Percentiles rank a stretch among this genome's conserved stretches.
phyloP scores from a whole-genome alignment of 2,113 vertebrate species.

The Miniopterus natalensis region DNA sequence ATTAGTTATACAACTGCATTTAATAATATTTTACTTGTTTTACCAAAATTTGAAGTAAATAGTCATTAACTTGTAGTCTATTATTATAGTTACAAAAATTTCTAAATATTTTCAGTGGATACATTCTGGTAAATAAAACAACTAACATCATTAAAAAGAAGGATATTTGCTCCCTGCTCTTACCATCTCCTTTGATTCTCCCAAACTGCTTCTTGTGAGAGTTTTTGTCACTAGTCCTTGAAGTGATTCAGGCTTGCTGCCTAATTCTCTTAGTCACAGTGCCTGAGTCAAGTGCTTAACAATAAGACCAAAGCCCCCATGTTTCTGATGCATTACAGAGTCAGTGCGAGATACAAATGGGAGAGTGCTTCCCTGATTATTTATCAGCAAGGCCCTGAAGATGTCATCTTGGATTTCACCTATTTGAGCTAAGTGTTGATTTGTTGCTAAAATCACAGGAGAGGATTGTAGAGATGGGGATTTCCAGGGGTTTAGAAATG shows the following conservation, averaged over 20 bases:
- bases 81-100: conserved; percentile 47
- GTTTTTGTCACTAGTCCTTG: not conserved
- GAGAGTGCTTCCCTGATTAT: not conserved
- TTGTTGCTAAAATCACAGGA: conserved; percentile 19
- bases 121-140: conserved; percentile 65
- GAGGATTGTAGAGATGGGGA: not conserved
- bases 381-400: conserved; percentile 37
- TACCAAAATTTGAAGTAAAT: conserved; percentile 44
- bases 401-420: conserved; percentile 1
- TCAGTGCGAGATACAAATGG: not conserved
- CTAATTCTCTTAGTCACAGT: not conserved
- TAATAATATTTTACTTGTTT: conserved; percentile 50
- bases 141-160: conserved; percentile 48
- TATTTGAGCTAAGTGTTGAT: conserved; percentile 34
- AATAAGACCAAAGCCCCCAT: not conserved
- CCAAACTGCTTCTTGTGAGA: not conserved
- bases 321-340: not conserved
- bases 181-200: not conserved
- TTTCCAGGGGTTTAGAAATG: not conserved
- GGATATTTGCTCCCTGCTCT: conserved; percentile 33
- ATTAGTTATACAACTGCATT: conserved; percentile 24
- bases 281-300: not conserved
- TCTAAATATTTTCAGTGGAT: conserved; percentile 47
- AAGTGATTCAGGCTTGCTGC: not conserved
- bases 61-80: conserved; percentile 45